These are phyloP conservation scores for Saturnia japonica DNA, from an alignment of 2,888 invertebrate genomes.

Conservation along the genomic window DNA sequence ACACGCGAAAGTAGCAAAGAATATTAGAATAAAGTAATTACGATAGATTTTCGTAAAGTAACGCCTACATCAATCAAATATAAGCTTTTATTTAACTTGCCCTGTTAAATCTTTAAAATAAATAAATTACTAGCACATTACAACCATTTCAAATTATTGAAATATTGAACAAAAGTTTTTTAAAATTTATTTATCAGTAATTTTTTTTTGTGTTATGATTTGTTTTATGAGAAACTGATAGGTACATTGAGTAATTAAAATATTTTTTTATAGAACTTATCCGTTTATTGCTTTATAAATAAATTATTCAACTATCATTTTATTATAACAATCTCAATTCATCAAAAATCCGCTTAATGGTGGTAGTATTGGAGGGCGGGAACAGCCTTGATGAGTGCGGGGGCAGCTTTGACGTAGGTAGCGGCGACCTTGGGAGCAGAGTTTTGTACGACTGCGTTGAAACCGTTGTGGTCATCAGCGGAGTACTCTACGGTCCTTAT, in stretches of 20 bases:
- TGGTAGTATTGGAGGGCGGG: slow-evolving; percentile 61
- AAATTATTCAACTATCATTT: slow-evolving; percentile 44
- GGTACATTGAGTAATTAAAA: neutral
- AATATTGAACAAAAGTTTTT: too few species aligned
- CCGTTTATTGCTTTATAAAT: slow-evolving; percentile 53
- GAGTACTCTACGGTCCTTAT: slow-evolving; percentile 79
- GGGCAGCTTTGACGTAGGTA: slow-evolving; percentile 51
- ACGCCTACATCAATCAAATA: too few species aligned
- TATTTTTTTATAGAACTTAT: slow-evolving; percentile 25
- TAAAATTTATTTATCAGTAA: too few species aligned
- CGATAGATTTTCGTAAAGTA: too few species aligned
- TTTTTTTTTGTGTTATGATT: too few species aligned
- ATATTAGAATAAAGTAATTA: too few species aligned
- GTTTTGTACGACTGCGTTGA: slow-evolving; percentile 69
- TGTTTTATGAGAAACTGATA: neutral
- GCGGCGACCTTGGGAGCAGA: slow-evolving; percentile 58
- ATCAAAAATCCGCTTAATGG: slow-evolving; percentile 36
- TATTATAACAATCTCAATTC: neutral
- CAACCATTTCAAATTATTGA: too few species aligned
- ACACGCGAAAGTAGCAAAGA: too few species aligned
- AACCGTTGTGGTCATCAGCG: slow-evolving; percentile 78
- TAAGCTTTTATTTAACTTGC: too few species aligned
- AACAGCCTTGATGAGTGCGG: slow-evolving; percentile 55
- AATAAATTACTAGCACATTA: too few species aligned
- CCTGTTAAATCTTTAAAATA: too few species aligned